phyloP scores from a whole-genome alignment of 2,888 invertebrate species.

The Dicranocentrus wangi region DNA sequence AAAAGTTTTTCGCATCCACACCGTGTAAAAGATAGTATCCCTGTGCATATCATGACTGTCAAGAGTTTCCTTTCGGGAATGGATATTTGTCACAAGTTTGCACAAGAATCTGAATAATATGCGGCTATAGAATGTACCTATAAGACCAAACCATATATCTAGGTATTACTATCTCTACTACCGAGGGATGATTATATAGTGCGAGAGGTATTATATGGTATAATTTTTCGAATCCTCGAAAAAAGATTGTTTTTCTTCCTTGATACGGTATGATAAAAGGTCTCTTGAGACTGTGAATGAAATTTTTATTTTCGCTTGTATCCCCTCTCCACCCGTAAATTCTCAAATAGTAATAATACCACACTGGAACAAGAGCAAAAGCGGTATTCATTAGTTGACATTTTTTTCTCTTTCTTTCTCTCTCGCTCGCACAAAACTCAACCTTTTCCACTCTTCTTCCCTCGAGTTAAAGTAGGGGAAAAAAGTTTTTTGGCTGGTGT shows the following conservation, averaged over 20 bases:
- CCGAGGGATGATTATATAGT: no score
- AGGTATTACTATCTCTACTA: no score
- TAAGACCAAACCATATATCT: no score
- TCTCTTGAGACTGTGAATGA: conserved; percentile 56
- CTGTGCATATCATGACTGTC: conserved; percentile 8
- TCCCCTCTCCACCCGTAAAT: conserved; percentile 31
- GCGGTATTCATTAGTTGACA: conserved; percentile 50
- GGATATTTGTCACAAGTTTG: conserved; percentile 49
- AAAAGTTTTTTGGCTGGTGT: conserved; percentile 30
- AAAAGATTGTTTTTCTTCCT: conserved; percentile 46
- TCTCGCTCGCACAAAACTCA: not conserved
- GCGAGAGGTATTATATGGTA: no score
- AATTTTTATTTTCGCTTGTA: conserved; percentile 46
- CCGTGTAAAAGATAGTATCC: conserved; percentile 19
- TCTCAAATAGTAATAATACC: conserved; percentile 30
- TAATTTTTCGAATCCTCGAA: not conserved
- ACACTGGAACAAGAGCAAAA: not conserved
- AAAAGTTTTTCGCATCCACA: conserved; percentile 18
- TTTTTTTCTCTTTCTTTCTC: conserved; percentile 20
- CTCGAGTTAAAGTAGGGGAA: not conserved
- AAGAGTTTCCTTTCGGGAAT: not conserved
- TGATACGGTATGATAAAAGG: conserved; percentile 34
- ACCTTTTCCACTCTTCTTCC: not conserved
- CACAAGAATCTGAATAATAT: conserved; percentile 13
- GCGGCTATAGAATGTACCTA: not conserved